Base-by-base conservation (phyloP, 2,113 vertebrate genomes). In the Malurus alboscapulatus region DNA sequence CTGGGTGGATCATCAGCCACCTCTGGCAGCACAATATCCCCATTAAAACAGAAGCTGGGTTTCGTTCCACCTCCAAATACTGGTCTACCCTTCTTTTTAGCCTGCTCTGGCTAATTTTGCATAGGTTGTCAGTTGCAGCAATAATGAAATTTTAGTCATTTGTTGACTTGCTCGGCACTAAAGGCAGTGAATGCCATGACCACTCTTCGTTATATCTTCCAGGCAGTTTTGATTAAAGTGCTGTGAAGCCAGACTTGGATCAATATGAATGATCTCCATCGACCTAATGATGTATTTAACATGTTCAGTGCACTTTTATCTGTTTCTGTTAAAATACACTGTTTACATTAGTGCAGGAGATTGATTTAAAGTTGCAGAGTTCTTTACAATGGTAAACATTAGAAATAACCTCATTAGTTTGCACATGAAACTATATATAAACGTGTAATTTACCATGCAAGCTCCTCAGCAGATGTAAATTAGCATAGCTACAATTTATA, bases 241-340 rank as follows among this genome's bases (percentile, higher is more conserved):
- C 94, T 95, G 90, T 96, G 96, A 97, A 97, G 96, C 94, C 92
- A 97, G 95, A 95, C 95, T 73, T 84, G 86, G 94, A 98, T 98
- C 97, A 97, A 98, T 98, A 98, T 92, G 95, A 97, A 95, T 96
- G 94, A 97, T 95, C 97, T 95, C 92, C 97, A 97, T 97, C 45
- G 95, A 98, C 97, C 95, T 97, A 97, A 97, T 97, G 97, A 97
- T 97, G 93, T 96, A 95, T 96, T 97, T 98, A 97, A 97, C 92
- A 87, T 94, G 67, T 97, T 96, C 0, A 2, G 92, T 84, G 81
- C 80, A 90, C 82, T 96, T 97, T 94, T 92, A 73, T 92, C 76
- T 92, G 50, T 36, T 89, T 95, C 94, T 93, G 62, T 76, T 95
- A 86, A 12, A 2, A 47, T 72, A 82, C 42, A 15, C 82, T 93